These are phyloP conservation scores for Tympanuchus pallidicinctus DNA, from an alignment of 2,113 vertebrate genomes.

Conservation along the genomic window DNA sequence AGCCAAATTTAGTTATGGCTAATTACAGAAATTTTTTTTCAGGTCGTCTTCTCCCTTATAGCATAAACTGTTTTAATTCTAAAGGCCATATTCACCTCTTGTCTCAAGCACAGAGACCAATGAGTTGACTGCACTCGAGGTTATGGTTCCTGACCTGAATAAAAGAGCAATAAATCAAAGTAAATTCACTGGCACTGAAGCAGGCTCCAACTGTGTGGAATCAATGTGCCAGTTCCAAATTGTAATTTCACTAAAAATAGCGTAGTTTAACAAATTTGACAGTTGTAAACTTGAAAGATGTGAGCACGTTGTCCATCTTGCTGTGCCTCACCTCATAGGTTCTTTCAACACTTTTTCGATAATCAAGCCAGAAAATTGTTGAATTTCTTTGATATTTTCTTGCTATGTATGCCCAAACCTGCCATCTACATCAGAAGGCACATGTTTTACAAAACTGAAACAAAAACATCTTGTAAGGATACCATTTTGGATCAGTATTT, in stretches of 20 bases:
- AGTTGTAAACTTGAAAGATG: slow-evolving; percentile 53
- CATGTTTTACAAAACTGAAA: background rate
- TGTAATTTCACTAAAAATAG: slow-evolving; percentile 65
- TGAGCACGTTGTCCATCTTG: slow-evolving; percentile 31
- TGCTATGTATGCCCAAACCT: background rate
- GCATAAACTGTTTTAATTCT: slow-evolving; percentile 41
- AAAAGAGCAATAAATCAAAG: slow-evolving; percentile 73
- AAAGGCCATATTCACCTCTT: slow-evolving; percentile 34
- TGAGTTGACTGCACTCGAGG: slow-evolving; percentile 38
- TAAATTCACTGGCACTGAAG: slow-evolving; percentile 24
- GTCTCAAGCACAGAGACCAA: slow-evolving; percentile 1
- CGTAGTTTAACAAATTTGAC: slow-evolving; percentile 45
- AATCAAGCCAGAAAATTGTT: background rate
- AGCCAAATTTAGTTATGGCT: slow-evolving; percentile 43
- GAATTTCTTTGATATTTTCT: background rate
- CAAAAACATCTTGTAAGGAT: background rate
- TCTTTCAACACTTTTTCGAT: background rate
- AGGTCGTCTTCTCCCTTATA: background rate
- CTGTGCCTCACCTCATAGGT: slow-evolving; percentile 36
- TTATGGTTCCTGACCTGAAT: slow-evolving; percentile 58
- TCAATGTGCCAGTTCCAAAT: slow-evolving; percentile 52
- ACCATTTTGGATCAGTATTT: background rate
- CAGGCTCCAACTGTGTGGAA: slow-evolving; percentile 48
- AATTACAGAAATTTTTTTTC: slow-evolving; percentile 42
- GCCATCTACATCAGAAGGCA: background rate